Evolutionary conservation across 2,113 vertebrate genomes (phyloP).

Genomic region (Callospermophilus lateralis): DNA sequence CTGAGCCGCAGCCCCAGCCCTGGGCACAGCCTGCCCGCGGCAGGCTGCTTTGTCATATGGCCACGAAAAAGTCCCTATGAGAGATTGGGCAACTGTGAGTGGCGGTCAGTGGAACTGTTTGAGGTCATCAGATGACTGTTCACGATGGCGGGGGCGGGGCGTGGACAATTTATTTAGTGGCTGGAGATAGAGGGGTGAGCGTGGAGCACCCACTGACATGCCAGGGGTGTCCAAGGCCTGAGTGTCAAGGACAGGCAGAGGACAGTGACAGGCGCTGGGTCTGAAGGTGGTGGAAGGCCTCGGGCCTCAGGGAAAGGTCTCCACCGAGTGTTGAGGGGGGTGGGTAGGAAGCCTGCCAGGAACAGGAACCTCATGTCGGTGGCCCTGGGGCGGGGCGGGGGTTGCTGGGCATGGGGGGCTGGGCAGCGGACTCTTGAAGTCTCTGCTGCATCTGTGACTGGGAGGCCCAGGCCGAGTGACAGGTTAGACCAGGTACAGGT

Average conservation of each 20-base stretch:
- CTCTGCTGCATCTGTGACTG: fast-evolving
- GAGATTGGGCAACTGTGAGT: not conserved
- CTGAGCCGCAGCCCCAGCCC: too few relatives aligned
- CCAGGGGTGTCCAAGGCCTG: not conserved
- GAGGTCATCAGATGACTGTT: not conserved
- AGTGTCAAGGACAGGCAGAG: too few relatives aligned
- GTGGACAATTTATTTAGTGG: too few relatives aligned
- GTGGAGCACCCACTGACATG: fast-evolving
- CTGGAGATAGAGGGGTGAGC: not conserved
- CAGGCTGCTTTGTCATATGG: not conserved
- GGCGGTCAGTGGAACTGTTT: not conserved
- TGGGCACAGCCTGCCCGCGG: fast-evolving
- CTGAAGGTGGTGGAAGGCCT: not conserved
- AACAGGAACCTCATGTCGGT: fast-evolving
- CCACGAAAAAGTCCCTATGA: not conserved
- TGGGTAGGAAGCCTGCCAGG: fast-evolving
- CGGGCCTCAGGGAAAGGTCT: not conserved
- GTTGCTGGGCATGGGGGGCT: fast-evolving
- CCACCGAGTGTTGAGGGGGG: not conserved
- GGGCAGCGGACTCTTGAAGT: not conserved
- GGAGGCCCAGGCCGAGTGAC: not conserved
- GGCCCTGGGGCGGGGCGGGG: not conserved
- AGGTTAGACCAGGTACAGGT: fast-evolving
- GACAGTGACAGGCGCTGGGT: not conserved
- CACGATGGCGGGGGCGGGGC: too few relatives aligned